Conservation (phyloP, 2,888 invertebrate species). For the Odontocerum albicorne region DNA sequence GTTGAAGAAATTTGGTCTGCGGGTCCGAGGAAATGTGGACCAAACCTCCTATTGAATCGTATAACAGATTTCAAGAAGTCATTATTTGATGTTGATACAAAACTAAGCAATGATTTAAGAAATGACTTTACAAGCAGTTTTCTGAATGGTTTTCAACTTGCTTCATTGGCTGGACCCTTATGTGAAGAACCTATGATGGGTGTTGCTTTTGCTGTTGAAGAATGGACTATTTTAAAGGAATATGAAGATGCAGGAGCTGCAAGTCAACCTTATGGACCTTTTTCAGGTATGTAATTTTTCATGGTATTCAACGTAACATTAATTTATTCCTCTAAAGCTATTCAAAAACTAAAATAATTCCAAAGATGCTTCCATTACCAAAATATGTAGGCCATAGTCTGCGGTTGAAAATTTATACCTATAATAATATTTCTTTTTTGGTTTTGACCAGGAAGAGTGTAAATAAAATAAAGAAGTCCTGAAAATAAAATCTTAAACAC, state of each 20-base stretch:
- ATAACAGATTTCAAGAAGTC: constrained; percentile 64
- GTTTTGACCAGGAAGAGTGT: too few relatives aligned
- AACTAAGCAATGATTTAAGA: constrained; percentile 55
- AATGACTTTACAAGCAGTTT: constrained; percentile 75
- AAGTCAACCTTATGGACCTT: constrained; percentile 53
- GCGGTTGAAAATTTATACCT: too few relatives aligned
- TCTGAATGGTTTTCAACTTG: constrained; percentile 84
- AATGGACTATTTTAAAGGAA: constrained; percentile 67
- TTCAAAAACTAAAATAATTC: too few relatives aligned
- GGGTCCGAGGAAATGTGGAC: constrained; percentile 85
- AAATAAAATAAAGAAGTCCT: too few relatives aligned
- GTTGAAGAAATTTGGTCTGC: constrained; percentile 85
- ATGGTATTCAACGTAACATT: too few relatives aligned
- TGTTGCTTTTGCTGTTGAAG: constrained; percentile 86
- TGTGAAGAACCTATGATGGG: constrained; percentile 98
- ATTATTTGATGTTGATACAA: constrained; percentile 48
- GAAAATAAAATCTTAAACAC: too few relatives aligned
- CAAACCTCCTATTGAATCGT: constrained; percentile 86
- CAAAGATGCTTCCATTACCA: too few relatives aligned
- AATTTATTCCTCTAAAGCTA: too few relatives aligned
- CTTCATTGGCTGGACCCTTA: constrained; percentile 85
- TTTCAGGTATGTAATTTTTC: constrained; percentile 54
- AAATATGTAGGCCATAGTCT: too few relatives aligned
- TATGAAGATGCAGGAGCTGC: constrained; percentile 46
- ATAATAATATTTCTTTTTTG: too few relatives aligned